Evolutionary conservation across 1,140 invertebrate genomes (phyloP), one percentile per base, ranked within the genome.

Genomic region (Colletes latitarsis): DNA sequence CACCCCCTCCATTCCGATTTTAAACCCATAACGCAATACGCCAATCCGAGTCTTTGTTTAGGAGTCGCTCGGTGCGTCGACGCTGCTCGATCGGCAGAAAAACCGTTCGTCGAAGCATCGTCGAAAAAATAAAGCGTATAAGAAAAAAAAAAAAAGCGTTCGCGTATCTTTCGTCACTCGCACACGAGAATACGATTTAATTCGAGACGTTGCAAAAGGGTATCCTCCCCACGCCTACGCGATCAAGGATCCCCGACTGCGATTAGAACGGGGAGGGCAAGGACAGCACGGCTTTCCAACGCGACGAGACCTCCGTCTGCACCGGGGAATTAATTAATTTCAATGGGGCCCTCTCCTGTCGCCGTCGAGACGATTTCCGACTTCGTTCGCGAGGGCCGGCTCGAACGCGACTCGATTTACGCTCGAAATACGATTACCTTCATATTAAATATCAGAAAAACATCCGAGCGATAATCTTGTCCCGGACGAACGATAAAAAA

Each of bases 31-130:
- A 88, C 74, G 87, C 85, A 81, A 83, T 82, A 83, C 73, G 77
- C 88, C 84, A 82, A 89, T 85, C 81, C 86, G 83, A 64, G 80
- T 69, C 89, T 89, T 89, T 89, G 87, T 89, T 89, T 89, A 89
- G 82, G 53, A 63, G 52, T 21, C 70, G 81, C 68, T 82, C 43
- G 30, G 52, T 19, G 55, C 19, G 62, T 15, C 21, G 66, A 63
- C 46, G 17, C 3, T 19, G 17, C 70, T 19, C 41, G 41, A 71
- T 63, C 66, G 62, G 52, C 43, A 49, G 39, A 46, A 46, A 46
- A 46, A 46, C 4, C 43, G 6, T 46, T 46, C 43, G 6, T 46
- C 6, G 43, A 46, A 6, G 43, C 3, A 2, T 30, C 30, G 30
- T 30, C 30, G 30, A 30, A 30, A 30, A 30, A 30, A 30, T 30